phyloP scores from a whole-genome alignment of 2,113 vertebrate species.

The Apodemus speciosus region DNA sequence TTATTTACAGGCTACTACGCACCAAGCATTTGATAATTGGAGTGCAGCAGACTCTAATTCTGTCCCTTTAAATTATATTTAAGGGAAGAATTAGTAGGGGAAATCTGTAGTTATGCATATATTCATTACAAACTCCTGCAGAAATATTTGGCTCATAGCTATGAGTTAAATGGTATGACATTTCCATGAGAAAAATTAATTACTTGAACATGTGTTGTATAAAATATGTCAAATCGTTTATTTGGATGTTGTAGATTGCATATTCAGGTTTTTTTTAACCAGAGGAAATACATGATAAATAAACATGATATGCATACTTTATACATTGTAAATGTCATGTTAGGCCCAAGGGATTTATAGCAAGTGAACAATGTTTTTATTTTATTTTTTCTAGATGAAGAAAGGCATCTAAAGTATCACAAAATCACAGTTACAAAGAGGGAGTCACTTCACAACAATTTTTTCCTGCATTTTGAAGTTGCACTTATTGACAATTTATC shows the following conservation, averaged over 20 bases:
- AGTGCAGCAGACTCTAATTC: constrained; percentile 51
- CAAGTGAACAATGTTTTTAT: constrained; percentile 78
- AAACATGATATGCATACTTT: constrained; percentile 79
- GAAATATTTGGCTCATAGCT: constrained; percentile 87
- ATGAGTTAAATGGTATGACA: constrained; percentile 86
- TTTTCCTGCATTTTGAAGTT: constrained; percentile 46
- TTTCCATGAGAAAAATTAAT: constrained; percentile 87
- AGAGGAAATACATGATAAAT: constrained; percentile 83
- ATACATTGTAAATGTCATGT: constrained; percentile 84
- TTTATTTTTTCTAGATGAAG: constrained; percentile 70
- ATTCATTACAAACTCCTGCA: constrained; percentile 86
- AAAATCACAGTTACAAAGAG: constrained; percentile 53
- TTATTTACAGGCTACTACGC: constrained; percentile 40
- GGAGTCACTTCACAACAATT: constrained; percentile 75
- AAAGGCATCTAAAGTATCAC: constrained; percentile 61
- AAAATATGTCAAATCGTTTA: constrained; percentile 85
- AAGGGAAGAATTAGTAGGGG: constrained; percentile 78
- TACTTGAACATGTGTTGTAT: constrained; percentile 85
- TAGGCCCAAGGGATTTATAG: constrained; percentile 82
- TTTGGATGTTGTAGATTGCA: constrained; percentile 78
- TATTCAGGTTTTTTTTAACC: constrained; percentile 81
- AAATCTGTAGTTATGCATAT: constrained; percentile 83
- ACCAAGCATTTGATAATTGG: constrained; percentile 61
- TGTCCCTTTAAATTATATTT: constrained; percentile 84
- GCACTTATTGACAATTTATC: constrained; percentile 64